A percentile compares a stretch with the other conserved stretches of the same genome.
Conservation (phyloP, 2,888 invertebrate genomes). For the Machimus atricapillus region DNA sequence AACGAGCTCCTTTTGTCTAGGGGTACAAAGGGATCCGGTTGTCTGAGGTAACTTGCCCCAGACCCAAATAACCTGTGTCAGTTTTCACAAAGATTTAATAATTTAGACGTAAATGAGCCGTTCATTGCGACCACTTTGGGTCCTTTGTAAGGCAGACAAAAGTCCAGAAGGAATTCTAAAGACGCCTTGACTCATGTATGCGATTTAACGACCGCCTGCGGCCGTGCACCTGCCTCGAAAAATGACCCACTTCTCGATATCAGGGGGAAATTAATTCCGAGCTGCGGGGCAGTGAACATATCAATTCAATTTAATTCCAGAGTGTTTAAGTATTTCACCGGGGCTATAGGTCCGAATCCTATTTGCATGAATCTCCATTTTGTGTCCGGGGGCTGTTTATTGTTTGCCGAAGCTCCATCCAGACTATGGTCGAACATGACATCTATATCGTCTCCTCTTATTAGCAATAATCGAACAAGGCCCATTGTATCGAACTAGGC, state of each 20-base stretch:
- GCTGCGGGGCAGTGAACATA: background rate
- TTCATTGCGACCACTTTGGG: background rate
- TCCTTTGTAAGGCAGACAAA: background rate
- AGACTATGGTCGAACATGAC: background rate
- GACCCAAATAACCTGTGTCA: background rate
- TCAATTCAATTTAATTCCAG: conserved; percentile 5
- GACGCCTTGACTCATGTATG: background rate
- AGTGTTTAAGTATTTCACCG: background rate
- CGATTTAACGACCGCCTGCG: background rate
- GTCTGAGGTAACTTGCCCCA: background rate
- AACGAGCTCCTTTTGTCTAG: background rate
- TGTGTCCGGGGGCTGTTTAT: background rate
- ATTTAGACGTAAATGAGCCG: background rate
- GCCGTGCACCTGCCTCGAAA: background rate
- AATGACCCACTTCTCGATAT: background rate
- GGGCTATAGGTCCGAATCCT: background rate
- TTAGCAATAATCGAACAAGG: conserved; percentile 15
- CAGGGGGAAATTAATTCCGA: background rate
- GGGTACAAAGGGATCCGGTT: background rate
- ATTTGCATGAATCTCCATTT: conserved; percentile 7
- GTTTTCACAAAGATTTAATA: background rate
- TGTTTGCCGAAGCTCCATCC: background rate
- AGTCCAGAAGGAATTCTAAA: background rate
- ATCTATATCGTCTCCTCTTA: conserved; percentile 10
- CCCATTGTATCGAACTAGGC: background rate